Evolutionary conservation across 1,140 invertebrate genomes (phyloP), one percentile per base, ranked within the genome.

Genomic region (Pseudomyrmex pallidus): DNA sequence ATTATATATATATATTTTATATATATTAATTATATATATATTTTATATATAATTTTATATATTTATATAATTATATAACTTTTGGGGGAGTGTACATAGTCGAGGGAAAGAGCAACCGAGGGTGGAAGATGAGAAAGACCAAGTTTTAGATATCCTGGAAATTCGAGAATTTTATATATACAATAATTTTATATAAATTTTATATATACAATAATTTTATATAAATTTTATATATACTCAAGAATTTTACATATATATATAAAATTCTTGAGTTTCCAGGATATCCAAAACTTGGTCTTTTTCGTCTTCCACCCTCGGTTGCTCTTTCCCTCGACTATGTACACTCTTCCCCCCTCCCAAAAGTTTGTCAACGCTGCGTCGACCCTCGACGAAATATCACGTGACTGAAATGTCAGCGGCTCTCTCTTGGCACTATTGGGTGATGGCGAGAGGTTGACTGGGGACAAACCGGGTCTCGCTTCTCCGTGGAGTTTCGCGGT

Each of bases 381-480:
- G 35, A 8, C 20, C 61, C 61, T 54, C 44, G 10, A 20, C 52
- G 46, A 87, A 85, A 82, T 87, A 44, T 82, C 72, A 87, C 59
- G 59, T 85, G 70, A 85, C 57, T 54, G 66, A 85, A 85, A 83
- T 85, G 77, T 85, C 83, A 85, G 72, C 35, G 17, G 12, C 10
- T 46, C 59, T 77, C 20, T 86, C 20, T 86, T 56, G 77, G 56
- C 77, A 74, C 44, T 25, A 66, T 56, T 15, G 46, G 12, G 44
- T 20, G 17, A 7, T 5, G 35, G 35, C 63, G 46, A 20, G 46
- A 20, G 74, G 63, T 2, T 70, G 52, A 17, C 44, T 48, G 56
- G 10, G 77, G 66, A 67, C 17, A 13, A 13, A 20, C 2, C 48
- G 25, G 22, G 12, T 48, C 80, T 80, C 25, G 62, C 12, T 20